Conservation (phyloP, 1,140 invertebrate species). For the Trinorchestia longiramus region DNA sequence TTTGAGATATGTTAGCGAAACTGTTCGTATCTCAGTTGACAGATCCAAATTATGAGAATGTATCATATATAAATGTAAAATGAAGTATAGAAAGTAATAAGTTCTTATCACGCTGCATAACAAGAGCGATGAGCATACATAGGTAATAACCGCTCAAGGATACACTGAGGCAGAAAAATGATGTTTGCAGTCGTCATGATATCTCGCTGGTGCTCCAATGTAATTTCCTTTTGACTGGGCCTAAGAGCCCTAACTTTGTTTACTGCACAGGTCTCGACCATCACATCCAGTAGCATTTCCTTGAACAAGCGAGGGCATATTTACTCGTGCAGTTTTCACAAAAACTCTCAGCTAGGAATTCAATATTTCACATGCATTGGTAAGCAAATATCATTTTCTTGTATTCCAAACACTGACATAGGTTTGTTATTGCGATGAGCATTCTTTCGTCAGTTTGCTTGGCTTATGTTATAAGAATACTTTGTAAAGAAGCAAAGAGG, state of each 20-base stretch:
- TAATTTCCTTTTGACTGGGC: background rate
- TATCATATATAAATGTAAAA: background rate
- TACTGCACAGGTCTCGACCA: background rate
- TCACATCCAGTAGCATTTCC: background rate
- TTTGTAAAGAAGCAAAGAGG: background rate
- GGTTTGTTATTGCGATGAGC: background rate
- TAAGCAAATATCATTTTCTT: background rate
- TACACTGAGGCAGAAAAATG: background rate
- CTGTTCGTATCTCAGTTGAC: background rate
- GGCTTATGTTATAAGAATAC: background rate
- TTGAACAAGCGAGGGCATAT: background rate
- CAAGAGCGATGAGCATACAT: background rate
- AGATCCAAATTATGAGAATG: background rate
- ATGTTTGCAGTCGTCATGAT: background rate
- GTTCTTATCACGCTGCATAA: background rate
- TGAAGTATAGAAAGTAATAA: background rate
- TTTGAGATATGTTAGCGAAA: too few species aligned
- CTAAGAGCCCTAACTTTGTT: background rate
- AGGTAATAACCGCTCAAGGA: background rate
- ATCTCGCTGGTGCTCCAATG: background rate
- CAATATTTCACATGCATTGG: background rate
- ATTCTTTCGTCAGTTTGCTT: background rate
- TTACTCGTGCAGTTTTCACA: background rate
- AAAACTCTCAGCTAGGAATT: background rate
- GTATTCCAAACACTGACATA: background rate